Evolutionary conservation across 1,140 invertebrate genomes (phyloP).

Genomic region (Bombus confusus): DNA sequence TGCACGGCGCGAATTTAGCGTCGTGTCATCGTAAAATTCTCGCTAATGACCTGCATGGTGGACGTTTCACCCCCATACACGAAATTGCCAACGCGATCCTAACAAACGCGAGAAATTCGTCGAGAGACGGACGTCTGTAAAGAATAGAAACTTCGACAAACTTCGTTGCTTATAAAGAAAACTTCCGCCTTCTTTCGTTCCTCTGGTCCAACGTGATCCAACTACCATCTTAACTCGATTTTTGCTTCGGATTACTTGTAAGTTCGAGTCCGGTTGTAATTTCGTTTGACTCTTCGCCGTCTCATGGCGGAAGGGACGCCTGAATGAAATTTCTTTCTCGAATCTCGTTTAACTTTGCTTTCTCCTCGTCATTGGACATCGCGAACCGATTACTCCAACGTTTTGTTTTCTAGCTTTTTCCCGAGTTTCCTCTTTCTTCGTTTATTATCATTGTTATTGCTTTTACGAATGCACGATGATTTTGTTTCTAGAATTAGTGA

Average conservation of each 20-base stretch:
- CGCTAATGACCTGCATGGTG: neutral
- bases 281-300: neutral
- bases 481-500: too few species aligned
- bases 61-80: neutral
- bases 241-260: slow-evolving; percentile 1
- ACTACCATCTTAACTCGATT: neutral
- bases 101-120: neutral
- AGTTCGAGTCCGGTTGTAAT: slow-evolving; percentile 9
- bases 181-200: neutral
- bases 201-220: neutral
- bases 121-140: neutral
- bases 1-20: neutral
- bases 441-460: too few species aligned
- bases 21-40: slow-evolving; percentile 12
- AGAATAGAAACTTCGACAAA: neutral
- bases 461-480: too few species aligned
- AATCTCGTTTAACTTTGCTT: slow-evolving; percentile 17
- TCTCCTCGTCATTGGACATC: neutral
- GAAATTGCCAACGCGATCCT: neutral
- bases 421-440: too few species aligned
- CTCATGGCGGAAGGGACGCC: too few species aligned
- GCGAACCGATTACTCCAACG: too few species aligned
- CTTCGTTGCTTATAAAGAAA: neutral
- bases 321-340: neutral
- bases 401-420: too few species aligned